Evolutionary conservation across 1,140 invertebrate genomes (phyloP).

Genomic region (Drosophila micromelanica): DNA sequence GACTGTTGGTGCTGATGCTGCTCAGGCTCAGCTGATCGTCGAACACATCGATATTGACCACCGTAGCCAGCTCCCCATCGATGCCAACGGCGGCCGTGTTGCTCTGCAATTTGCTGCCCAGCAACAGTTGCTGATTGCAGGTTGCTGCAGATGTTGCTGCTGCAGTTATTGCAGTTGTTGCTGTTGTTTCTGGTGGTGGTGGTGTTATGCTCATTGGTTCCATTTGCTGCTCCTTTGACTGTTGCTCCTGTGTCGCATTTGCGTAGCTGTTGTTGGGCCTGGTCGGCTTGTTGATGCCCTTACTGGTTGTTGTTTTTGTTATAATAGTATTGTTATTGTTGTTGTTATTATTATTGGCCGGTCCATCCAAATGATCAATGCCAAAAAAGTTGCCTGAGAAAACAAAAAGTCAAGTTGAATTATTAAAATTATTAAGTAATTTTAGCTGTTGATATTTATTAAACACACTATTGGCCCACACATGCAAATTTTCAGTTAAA

Average conservation of each 20-base stretch:
- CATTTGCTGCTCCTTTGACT: conserved; percentile 10
- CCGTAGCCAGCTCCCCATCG: conserved; percentile 61
- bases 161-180: conserved; percentile 12
- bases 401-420: neutral
- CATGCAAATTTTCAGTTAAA: no score
- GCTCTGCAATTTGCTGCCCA: conserved; percentile 13
- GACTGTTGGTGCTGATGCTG: conserved; percentile 91
- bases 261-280: conserved; percentile 22
- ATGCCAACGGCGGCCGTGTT: conserved; percentile 32
- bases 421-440: no score
- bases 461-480: no score
- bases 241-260: conserved; percentile 21
- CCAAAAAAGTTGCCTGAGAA: conserved; percentile 51
- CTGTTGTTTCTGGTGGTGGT: conserved; percentile 14
- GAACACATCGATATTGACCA: conserved; percentile 85
- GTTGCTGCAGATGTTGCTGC: neutral
- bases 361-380: conserved; percentile 62
- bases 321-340: conserved; percentile 61
- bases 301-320: conserved; percentile 27
- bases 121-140: neutral
- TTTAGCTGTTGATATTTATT: no score
- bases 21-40: conserved; percentile 92
- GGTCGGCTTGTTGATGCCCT: conserved; percentile 13
- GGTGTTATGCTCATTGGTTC: conserved; percentile 51
- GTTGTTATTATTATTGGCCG: conserved; percentile 52